These are phyloP conservation scores for Nanorana parkeri DNA, from an alignment of 2,113 vertebrate species.

Conservation along the genomic window DNA sequence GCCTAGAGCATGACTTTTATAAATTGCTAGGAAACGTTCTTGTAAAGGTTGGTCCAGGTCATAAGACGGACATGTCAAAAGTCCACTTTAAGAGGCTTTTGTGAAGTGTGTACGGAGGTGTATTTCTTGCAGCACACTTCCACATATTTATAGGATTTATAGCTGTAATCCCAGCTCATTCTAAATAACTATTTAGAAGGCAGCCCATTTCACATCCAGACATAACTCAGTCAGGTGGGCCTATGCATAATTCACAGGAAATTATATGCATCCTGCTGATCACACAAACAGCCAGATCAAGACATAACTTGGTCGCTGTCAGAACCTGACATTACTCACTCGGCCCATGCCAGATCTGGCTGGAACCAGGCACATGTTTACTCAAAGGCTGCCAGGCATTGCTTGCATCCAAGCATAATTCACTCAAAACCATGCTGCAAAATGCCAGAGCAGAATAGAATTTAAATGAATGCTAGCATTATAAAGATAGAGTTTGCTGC, in stretches of 20 bases:
- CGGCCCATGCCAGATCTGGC: constrained; percentile 24
- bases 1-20: no score
- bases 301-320: constrained; percentile 50
- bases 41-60: no score
- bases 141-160: constrained; percentile 1
- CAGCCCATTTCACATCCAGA: constrained; percentile 35
- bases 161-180: constrained; percentile 20
- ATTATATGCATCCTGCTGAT: constrained; percentile 34
- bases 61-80: no score
- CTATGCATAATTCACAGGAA: constrained; percentile 48
- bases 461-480: constrained; percentile 5
- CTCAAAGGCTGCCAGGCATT: constrained; percentile 25
- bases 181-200: constrained; percentile 28
- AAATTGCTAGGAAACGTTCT: no score
- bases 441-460: constrained; percentile 20
- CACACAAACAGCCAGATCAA: constrained; percentile 33
- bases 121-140: constrained; percentile 6
- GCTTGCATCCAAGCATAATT: constrained; percentile 38
- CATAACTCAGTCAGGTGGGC: constrained; percentile 43
- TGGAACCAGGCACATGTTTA: constrained; percentile 24
- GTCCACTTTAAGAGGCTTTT: neutral
- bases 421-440: constrained; percentile 25
- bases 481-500: neutral
- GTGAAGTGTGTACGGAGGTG: neutral
- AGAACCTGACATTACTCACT: constrained; percentile 46